These are phyloP conservation scores for Procambarus virginalis DNA, from an alignment of 1,140 invertebrate genomes.

Conservation along the genomic window DNA sequence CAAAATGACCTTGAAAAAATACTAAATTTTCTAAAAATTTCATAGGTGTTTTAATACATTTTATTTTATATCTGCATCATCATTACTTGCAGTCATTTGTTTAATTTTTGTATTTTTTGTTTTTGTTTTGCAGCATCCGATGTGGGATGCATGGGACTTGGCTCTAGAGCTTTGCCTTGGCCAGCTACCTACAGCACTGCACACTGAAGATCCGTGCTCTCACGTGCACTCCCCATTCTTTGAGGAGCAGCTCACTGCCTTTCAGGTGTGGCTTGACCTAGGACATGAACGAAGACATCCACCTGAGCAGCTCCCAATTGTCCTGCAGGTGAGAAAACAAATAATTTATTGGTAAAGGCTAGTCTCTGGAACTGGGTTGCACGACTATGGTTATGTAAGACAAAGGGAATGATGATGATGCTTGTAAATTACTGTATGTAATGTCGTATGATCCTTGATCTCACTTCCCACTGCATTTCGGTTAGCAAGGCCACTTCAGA, in stretches of 20 bases:
- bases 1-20: too few relatives aligned
- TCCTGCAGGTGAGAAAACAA: conserved; percentile 83
- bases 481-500: too few relatives aligned
- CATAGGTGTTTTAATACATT: too few relatives aligned
- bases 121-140: conserved; percentile 79
- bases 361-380: too few relatives aligned
- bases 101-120: neutral
- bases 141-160: conserved; percentile 98
- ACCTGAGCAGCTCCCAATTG: conserved; percentile 97
- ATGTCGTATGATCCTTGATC: too few relatives aligned
- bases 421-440: too few relatives aligned
- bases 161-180: conserved; percentile 94
- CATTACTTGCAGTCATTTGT: neutral
- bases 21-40: too few relatives aligned
- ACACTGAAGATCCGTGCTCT: conserved; percentile 44
- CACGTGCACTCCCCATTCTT: conserved; percentile 92
- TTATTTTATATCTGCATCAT: too few relatives aligned
- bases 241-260: conserved; percentile 98
- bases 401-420: too few relatives aligned
- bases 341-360: too few relatives aligned
- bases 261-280: conserved; percentile 94
- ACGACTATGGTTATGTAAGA: too few relatives aligned
- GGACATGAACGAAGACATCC: conserved; percentile 85
- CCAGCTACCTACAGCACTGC: conserved; percentile 80
- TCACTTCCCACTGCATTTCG: too few relatives aligned